Evolutionary conservation across 2,113 vertebrate genomes (phyloP).

Genomic region (Chaetops frenatus): DNA sequence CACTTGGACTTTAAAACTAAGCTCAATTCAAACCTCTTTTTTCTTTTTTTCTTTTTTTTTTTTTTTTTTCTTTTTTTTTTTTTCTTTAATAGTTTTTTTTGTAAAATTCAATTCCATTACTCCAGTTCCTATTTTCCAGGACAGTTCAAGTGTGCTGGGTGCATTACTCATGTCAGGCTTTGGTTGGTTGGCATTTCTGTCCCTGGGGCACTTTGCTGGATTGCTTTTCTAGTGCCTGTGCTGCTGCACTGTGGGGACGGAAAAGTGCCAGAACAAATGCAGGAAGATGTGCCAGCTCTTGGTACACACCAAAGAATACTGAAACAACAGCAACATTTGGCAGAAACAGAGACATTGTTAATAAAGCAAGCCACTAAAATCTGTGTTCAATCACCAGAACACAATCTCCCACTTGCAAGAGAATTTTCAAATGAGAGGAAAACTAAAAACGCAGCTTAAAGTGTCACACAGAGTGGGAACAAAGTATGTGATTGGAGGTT

Average conservation of each 20-base stretch:
- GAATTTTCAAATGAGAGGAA: not conserved
- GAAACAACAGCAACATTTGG: not conserved
- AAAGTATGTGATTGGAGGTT: not conserved
- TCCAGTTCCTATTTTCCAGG: not conserved
- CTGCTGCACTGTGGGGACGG: not conserved
- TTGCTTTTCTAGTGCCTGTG: not conserved
- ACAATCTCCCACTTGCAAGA: not conserved
- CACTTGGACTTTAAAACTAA: not conserved
- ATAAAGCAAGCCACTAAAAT: slow-evolving; percentile 2
- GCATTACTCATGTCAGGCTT: not conserved
- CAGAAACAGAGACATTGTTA: slow-evolving; percentile 26
- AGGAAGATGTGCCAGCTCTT: slow-evolving; percentile 19
- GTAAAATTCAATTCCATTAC: not conserved
- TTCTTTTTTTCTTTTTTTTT: not conserved
- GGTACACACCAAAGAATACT: not conserved
- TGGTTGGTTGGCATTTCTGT: not conserved
- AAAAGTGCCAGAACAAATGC: slow-evolving; percentile 32
- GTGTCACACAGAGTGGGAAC: not conserved
- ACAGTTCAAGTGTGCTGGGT: not conserved
- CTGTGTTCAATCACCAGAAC: slow-evolving; percentile 36
- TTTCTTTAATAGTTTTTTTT: not conserved
- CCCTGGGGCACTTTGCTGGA: not conserved
- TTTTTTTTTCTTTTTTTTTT: not conserved
- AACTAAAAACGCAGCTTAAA: not conserved
- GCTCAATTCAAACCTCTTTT: not conserved